A percentile compares a stretch with the other conserved stretches of the same genome.
phyloP scores from a whole-genome alignment of 37 sponge, comb jelly and placozoan species.

The Geodia barretti region DNA sequence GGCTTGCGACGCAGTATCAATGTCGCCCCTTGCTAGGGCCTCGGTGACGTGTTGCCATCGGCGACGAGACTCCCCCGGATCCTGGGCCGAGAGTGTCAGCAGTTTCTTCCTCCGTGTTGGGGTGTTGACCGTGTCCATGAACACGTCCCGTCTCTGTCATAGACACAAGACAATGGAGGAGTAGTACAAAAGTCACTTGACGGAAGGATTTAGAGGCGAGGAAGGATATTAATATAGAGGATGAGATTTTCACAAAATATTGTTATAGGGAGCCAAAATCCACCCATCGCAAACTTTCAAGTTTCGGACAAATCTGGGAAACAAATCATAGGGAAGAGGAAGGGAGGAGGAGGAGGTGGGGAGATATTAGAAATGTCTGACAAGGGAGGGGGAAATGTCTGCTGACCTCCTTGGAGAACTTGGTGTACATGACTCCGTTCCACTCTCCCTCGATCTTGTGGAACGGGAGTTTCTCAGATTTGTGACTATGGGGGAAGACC shows the following conservation, averaged over 20 bases:
- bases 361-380: neutral
- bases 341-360: neutral
- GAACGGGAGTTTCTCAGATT: constrained; percentile 69
- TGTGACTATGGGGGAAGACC: constrained; percentile 57
- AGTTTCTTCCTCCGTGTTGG: constrained; percentile 89
- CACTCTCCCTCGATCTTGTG: constrained; percentile 93
- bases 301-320: no score
- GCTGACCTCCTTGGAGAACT: constrained; percentile 72
- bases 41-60: constrained; percentile 87
- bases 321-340: neutral
- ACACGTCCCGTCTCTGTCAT: constrained; percentile 80
- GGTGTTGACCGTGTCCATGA: constrained; percentile 80
- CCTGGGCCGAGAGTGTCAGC: constrained; percentile 69
- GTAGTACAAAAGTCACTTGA: neutral
- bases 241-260: no score
- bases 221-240: neutral
- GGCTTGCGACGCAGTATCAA: constrained; percentile 88
- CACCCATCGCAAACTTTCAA: no score
- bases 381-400: neutral
- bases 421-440: constrained; percentile 93
- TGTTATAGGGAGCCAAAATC: no score
- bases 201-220: neutral
- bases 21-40: constrained; percentile 63
- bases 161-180: neutral
- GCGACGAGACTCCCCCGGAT: constrained; percentile 73